phyloP scores from a whole-genome alignment of 2,888 invertebrate genomes.

The Frankliniella fusca region DNA sequence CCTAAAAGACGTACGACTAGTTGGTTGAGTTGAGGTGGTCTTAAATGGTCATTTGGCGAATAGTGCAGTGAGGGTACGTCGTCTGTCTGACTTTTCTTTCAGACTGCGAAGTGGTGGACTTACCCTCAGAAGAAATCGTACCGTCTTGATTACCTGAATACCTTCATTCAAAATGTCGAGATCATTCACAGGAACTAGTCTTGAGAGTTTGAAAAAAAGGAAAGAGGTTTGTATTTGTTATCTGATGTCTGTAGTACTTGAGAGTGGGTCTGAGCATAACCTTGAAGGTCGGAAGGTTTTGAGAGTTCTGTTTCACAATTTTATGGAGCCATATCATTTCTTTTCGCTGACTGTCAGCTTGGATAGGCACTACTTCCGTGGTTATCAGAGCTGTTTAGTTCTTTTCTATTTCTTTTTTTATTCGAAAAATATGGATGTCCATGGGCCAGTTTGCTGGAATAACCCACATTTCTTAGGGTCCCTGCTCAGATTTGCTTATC shows the following conservation, averaged over 20 bases:
- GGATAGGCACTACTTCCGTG: too few relatives aligned
- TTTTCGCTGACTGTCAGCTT: too few relatives aligned
- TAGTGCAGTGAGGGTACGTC: background rate
- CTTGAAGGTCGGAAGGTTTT: constrained; percentile 12
- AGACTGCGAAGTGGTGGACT: background rate
- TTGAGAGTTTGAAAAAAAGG: background rate
- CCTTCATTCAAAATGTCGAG: background rate
- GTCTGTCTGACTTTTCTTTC: background rate
- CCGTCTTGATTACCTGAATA: too few relatives aligned
- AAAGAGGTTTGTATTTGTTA: background rate
- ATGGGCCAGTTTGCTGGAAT: too few relatives aligned
- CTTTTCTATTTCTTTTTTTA: too few relatives aligned
- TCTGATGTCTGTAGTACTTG: background rate
- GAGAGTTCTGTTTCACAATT: background rate
- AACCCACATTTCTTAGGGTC: too few relatives aligned
- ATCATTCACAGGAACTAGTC: background rate
- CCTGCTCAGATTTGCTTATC: too few relatives aligned
- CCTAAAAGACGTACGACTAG: too few relatives aligned
- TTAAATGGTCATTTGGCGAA: background rate
- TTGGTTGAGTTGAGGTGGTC: background rate
- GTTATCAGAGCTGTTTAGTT: too few relatives aligned
- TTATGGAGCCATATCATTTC: background rate
- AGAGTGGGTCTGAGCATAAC: background rate
- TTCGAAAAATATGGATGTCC: too few relatives aligned
- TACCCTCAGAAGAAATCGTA: background rate